phyloP scores from a whole-genome alignment of 2,113 vertebrate species.

The Python bivittatus region DNA sequence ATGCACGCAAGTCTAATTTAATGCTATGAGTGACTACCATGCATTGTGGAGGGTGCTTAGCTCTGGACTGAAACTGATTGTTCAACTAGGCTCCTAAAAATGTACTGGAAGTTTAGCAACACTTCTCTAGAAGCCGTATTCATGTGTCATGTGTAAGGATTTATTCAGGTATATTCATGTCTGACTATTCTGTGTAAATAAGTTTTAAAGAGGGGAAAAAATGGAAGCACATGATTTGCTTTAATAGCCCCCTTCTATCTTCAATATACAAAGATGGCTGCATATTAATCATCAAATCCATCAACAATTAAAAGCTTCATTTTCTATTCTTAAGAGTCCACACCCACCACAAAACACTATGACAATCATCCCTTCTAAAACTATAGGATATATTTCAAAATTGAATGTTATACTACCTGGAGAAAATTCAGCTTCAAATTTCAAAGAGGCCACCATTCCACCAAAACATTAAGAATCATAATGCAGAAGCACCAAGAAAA shows the following conservation, averaged over 20 bases:
- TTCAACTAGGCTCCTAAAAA: too few relatives aligned
- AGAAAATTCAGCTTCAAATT: constrained; percentile 15
- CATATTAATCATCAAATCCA: constrained; percentile 31
- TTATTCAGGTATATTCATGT: too few relatives aligned
- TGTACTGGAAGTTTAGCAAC: too few relatives aligned
- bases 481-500: background rate
- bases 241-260: constrained; percentile 27
- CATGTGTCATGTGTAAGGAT: too few relatives aligned
- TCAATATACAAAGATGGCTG: constrained; percentile 18
- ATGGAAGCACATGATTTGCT: background rate
- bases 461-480: constrained; percentile 24
- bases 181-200: too few relatives aligned
- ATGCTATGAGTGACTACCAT: too few relatives aligned
- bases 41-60: too few relatives aligned
- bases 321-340: background rate
- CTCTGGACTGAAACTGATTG: too few relatives aligned
- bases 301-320: constrained; percentile 33
- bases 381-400: constrained; percentile 3
- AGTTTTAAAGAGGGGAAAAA: too few relatives aligned
- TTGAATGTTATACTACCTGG: background rate
- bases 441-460: background rate
- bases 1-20: background rate
- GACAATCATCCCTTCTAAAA: background rate
- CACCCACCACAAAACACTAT: background rate
- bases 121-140: too few relatives aligned